phyloP scores from a whole-genome alignment of 2,113 vertebrate genomes.

The Isichthys henryi region DNA sequence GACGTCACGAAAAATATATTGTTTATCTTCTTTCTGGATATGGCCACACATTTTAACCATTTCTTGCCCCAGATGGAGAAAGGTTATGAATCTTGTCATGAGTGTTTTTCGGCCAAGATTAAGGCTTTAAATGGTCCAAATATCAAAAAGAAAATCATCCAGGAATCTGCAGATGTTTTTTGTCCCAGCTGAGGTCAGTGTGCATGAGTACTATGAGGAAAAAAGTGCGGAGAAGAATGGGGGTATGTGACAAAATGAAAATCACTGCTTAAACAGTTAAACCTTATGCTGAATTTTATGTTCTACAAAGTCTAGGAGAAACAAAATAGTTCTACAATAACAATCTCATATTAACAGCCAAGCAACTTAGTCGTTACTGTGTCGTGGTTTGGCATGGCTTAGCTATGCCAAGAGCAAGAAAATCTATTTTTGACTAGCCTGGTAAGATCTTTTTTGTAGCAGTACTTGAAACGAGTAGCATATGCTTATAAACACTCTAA shows the following conservation, averaged over 20 bases:
- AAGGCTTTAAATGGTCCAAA: not conserved
- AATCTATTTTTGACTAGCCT: no score
- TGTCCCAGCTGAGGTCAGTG: not conserved
- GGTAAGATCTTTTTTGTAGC: not conserved
- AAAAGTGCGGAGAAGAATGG: not conserved
- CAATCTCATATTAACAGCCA: not conserved
- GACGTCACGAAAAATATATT: not conserved
- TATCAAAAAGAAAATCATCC: not conserved
- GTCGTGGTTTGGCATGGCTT: not conserved
- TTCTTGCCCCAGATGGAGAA: not conserved
- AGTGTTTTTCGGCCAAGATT: not conserved
- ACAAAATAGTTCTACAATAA: not conserved
- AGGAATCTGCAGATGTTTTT: not conserved
- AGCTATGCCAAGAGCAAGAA: no score
- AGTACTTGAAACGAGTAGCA: no score
- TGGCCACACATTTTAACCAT: not conserved
- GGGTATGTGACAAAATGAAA: not conserved
- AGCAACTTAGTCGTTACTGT: not conserved
- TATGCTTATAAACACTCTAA: no score
- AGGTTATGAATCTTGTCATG: not conserved
- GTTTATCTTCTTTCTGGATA: not conserved
- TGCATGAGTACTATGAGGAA: not conserved
- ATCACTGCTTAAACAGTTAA: not conserved
- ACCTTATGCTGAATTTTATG: not conserved
- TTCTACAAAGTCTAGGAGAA: not conserved